Evolutionary conservation across 2,797 vertebrate species (phyloP).

Genomic region (Lithobates pipiens): DNA sequence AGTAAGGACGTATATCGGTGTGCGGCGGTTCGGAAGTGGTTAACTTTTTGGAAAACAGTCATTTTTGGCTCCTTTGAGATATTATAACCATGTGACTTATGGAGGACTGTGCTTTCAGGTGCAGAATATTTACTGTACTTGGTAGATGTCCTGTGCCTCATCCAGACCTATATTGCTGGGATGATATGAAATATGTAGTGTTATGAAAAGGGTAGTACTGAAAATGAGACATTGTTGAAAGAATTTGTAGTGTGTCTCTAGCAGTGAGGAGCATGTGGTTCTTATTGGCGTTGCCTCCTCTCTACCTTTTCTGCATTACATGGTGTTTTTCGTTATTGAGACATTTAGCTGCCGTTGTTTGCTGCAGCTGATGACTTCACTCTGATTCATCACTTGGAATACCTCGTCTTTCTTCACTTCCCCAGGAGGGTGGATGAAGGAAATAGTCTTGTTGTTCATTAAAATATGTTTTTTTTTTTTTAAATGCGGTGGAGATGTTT

Average conservation of each 20-base stretch:
- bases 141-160: background rate
- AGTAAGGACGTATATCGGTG: no score
- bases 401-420: conserved; percentile 20
- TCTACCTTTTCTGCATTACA: background rate
- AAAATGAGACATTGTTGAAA: conserved; percentile 28
- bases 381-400: conserved; percentile 52
- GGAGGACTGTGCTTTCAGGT: no score
- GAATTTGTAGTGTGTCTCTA: conserved; percentile 15
- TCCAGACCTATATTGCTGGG: background rate
- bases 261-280: background rate
- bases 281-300: background rate
- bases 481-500: conserved; percentile 2
- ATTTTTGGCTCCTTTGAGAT: no score
- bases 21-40: no score
- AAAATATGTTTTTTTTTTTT: conserved; percentile 16
- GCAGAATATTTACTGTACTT: background rate
- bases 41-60: no score
- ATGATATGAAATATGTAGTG: conserved; percentile 8
- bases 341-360: conserved; percentile 29
- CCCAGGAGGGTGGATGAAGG: conserved; percentile 21
- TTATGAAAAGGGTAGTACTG: background rate
- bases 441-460: conserved; percentile 37
- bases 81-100: no score
- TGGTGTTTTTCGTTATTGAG: conserved; percentile 15
- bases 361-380: conserved; percentile 35